These are phyloP conservation scores for Drosophila sucinea DNA, from an alignment of 1,140 invertebrate genomes.

Conservation along the genomic window DNA sequence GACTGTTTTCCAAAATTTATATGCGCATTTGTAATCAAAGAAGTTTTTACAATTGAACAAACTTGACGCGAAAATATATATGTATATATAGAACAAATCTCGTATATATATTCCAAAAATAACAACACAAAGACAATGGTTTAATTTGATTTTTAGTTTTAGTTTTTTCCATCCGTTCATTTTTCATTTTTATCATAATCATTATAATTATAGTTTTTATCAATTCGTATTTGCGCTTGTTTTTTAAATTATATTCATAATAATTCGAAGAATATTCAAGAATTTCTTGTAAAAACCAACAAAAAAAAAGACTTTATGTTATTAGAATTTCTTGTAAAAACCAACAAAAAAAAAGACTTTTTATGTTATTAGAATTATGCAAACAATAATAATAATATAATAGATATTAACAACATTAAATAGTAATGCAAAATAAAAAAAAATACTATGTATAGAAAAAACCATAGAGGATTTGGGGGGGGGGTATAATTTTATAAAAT, in stretches of 20 bases:
- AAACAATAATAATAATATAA: conserved; percentile 67
- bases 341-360: conserved; percentile 14
- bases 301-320: conserved; percentile 37
- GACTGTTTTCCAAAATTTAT: no score
- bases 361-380: conserved; percentile 68
- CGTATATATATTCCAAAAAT: background rate
- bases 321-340: conserved; percentile 54
- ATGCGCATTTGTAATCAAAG: background rate
- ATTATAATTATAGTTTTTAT: conserved; percentile 62
- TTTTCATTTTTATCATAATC: conserved; percentile 16
- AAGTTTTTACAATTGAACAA: background rate
- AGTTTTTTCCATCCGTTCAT: conserved; percentile 31
- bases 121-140: conserved; percentile 3
- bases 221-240: conserved; percentile 49
- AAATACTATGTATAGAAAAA: background rate
- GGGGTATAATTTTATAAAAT: background rate
- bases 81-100: background rate
- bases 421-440: conserved; percentile 40
- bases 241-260: conserved; percentile 43
- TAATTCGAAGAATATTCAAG: conserved; percentile 34
- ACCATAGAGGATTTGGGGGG: background rate
- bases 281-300: conserved; percentile 20
- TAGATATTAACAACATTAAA: conserved; percentile 70
- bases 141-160: conserved; percentile 24
- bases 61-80: no score